These are phyloP conservation scores for Rhyacichthys aspro DNA, from an alignment of 2,797 vertebrate species.

Conservation along the genomic window DNA sequence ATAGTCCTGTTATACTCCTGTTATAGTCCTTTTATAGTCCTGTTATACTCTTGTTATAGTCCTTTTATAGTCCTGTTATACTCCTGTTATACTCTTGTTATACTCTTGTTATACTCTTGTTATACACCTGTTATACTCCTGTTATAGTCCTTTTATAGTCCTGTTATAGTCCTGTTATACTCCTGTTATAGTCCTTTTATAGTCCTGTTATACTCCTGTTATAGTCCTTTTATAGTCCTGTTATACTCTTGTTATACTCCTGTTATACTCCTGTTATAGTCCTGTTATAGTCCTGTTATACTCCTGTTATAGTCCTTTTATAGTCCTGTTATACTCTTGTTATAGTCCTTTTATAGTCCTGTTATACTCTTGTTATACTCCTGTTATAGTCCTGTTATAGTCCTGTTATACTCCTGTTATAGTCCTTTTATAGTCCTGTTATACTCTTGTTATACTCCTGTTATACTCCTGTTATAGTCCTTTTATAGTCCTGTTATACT, in stretches of 20 bases:
- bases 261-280: neutral
- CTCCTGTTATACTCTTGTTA: neutral
- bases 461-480: neutral
- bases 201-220: neutral
- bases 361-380: no score
- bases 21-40: neutral
- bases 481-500: neutral
- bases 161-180: neutral
- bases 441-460: no score
- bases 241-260: no score
- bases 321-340: neutral
- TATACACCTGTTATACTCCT: no score
- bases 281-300: neutral
- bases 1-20: neutral
- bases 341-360: neutral
- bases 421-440: neutral
- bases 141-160: neutral
- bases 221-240: neutral
- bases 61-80: neutral
- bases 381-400: neutral
- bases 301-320: neutral
- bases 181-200: neutral
- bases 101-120: neutral
- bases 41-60: no score
- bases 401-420: neutral